phyloP scores from a whole-genome alignment of 2,888 invertebrate species.

The Hyles lineata region DNA sequence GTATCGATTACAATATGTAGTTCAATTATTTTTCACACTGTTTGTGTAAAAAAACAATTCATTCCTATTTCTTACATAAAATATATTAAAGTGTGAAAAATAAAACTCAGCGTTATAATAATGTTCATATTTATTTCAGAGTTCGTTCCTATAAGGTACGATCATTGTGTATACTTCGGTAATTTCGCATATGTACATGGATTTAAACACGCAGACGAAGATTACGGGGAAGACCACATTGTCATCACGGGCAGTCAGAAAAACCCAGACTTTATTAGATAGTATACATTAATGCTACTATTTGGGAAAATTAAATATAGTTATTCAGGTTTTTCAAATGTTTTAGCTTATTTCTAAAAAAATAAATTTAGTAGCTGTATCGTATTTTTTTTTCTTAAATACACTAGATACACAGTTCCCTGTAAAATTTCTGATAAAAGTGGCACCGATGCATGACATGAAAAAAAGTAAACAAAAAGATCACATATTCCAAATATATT shows the following conservation, averaged over 20 bases:
- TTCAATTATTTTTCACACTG: too few species aligned
- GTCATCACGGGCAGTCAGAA: slow-evolving; percentile 58
- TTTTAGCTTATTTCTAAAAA: too few species aligned
- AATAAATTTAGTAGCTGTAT: too few species aligned
- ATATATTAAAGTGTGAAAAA: background rate
- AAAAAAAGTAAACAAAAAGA: too few species aligned
- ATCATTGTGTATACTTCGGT: slow-evolving; percentile 71
- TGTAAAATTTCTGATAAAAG: too few species aligned
- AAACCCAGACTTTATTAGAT: slow-evolving; percentile 64
- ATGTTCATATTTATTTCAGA: slow-evolving; percentile 49
- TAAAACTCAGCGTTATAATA: background rate
- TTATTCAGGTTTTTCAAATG: slow-evolving; percentile 31
- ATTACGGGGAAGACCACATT: slow-evolving; percentile 69
- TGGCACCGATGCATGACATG: too few species aligned
- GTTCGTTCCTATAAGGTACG: slow-evolving; percentile 63
- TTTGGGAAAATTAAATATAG: background rate
- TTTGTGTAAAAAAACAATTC: too few species aligned
- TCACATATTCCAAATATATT: too few species aligned
- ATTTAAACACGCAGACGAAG: slow-evolving; percentile 66
- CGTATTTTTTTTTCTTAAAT: too few species aligned
- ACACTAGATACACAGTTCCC: too few species aligned
- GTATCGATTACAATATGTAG: too few species aligned
- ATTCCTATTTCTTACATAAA: background rate
- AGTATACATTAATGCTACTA: slow-evolving; percentile 5
- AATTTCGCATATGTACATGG: slow-evolving; percentile 79